A percentile compares a stretch with the other conserved stretches of the same genome.
Evolutionary conservation across 2,797 vertebrate genomes (phyloP).

Genomic region (Oreonectes daqikongensis): DNA sequence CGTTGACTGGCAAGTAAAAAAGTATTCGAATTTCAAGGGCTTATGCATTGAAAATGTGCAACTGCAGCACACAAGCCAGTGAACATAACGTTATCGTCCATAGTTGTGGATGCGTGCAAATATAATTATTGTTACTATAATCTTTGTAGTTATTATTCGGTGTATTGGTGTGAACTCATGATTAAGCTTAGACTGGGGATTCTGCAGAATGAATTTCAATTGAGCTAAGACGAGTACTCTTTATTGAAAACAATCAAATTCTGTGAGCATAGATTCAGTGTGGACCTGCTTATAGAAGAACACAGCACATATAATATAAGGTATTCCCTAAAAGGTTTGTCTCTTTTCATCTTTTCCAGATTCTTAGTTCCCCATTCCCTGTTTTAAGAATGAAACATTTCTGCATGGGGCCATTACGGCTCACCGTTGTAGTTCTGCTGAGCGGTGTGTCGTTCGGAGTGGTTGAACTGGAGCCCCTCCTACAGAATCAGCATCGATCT

Average conservation of each 20-base stretch:
- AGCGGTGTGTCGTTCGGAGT: conserved; percentile 47
- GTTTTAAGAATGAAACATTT: conserved; percentile 35
- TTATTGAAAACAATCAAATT: neutral
- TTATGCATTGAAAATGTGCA: too few relatives aligned
- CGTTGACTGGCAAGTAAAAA: too few relatives aligned
- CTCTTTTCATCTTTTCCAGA: conserved; percentile 37
- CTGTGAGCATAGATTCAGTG: neutral
- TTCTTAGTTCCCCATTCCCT: neutral
- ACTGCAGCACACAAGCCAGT: too few relatives aligned
- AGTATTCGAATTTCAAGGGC: too few relatives aligned
- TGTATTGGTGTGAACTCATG: too few relatives aligned
- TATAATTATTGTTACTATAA: too few relatives aligned
- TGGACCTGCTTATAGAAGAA: neutral
- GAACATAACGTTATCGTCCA: too few relatives aligned
- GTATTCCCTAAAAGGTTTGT: neutral
- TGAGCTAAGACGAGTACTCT: too few relatives aligned
- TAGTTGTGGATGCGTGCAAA: too few relatives aligned
- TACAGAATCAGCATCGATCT: conserved; percentile 16
- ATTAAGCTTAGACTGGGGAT: too few relatives aligned
- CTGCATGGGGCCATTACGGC: conserved; percentile 32
- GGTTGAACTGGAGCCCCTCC: conserved; percentile 41
- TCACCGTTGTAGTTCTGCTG: conserved; percentile 52
- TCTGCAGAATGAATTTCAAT: too few relatives aligned
- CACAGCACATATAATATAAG: neutral
- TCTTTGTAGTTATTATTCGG: too few relatives aligned